phyloP scores from a whole-genome alignment of 2,113 vertebrate species.

The Donacobius atricapilla region DNA sequence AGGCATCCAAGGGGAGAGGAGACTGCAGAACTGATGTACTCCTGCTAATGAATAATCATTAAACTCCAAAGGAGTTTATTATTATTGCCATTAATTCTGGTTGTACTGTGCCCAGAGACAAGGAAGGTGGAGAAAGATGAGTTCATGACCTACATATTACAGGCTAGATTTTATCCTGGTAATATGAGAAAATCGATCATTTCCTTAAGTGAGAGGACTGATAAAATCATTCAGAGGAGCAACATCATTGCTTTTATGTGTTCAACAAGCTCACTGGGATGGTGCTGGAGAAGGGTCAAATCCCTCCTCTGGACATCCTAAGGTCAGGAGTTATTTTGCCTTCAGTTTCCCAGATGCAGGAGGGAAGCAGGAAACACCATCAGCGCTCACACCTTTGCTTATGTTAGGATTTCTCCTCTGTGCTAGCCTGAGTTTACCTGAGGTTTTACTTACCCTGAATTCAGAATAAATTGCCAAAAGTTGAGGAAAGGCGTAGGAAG shows the following conservation, averaged over 20 bases:
- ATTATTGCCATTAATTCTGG: slow-evolving; percentile 16
- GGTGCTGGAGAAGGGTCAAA: neutral
- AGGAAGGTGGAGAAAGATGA: neutral
- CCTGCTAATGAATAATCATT: slow-evolving; percentile 3
- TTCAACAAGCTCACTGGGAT: neutral
- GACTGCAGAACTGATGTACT: neutral
- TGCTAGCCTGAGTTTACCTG: neutral
- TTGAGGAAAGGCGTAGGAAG: neutral
- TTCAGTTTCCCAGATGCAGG: neutral
- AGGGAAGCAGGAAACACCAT: neutral
- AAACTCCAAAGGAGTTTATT: neutral
- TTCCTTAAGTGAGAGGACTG: neutral
- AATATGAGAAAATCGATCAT: neutral
- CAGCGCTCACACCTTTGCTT: accelerated
- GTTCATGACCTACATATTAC: neutral
- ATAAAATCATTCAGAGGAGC: neutral
- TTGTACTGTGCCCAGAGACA: neutral
- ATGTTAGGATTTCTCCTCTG: accelerated
- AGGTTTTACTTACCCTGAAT: neutral
- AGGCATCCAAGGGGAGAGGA: neutral
- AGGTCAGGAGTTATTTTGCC: neutral
- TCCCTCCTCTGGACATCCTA: neutral
- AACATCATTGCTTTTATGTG: neutral
- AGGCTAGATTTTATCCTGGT: neutral
- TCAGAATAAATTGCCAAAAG: neutral